phyloP scores from a whole-genome alignment of 2,113 vertebrate genomes.

The Cyprinodon tularosa region DNA sequence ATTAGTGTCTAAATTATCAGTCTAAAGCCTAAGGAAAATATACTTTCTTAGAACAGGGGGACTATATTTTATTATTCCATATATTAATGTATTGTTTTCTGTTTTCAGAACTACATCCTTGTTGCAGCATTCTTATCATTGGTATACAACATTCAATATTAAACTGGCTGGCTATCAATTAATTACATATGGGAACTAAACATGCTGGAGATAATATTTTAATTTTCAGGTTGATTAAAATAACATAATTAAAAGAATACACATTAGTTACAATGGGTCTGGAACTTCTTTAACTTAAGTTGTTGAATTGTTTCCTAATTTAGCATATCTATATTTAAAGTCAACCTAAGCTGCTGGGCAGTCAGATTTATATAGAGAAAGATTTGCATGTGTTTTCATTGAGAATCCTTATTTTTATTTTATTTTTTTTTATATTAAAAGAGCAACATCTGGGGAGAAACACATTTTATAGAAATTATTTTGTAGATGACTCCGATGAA shows the following conservation, averaged over 20 bases:
- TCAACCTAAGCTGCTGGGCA: too few species aligned
- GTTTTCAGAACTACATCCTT: neutral
- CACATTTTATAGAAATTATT: neutral
- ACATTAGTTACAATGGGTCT: neutral
- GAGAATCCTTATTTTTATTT: too few species aligned
- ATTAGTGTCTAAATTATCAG: constrained; percentile 40
- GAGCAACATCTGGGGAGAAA: neutral
- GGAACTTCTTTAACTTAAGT: neutral
- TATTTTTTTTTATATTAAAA: neutral
- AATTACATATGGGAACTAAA: neutral
- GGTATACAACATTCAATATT: neutral
- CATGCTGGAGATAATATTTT: neutral
- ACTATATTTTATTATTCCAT: neutral
- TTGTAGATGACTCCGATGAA: neutral
- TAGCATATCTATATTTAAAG: neutral
- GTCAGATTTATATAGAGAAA: neutral
- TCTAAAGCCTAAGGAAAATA: constrained; percentile 30
- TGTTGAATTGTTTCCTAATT: neutral
- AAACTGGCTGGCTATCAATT: neutral
- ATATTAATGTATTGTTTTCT: neutral
- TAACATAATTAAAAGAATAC: too few species aligned
- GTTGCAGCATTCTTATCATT: neutral
- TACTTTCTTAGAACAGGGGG: constrained; percentile 5
- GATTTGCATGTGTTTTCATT: neutral
- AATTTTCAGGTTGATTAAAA: neutral